phyloP scores from a whole-genome alignment of 2,888 invertebrate species.

The Uropetala carovei region DNA sequence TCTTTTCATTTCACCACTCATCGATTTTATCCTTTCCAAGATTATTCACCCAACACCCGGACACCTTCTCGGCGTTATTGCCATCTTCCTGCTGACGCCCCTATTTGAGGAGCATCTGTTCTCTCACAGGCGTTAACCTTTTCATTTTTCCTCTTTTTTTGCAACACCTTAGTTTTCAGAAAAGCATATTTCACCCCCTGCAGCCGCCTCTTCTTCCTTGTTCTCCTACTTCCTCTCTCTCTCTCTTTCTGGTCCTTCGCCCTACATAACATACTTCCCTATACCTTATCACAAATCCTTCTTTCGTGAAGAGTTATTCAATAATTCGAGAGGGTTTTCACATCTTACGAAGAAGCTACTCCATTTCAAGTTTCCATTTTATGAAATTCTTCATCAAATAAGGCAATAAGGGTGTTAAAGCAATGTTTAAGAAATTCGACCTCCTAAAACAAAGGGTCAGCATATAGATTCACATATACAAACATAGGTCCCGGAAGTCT shows the following conservation, averaged over 20 bases:
- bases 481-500: no score
- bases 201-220: not conserved
- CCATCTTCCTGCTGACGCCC: slow-evolving; percentile 63
- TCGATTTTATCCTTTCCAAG: slow-evolving; percentile 55
- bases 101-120: slow-evolving; percentile 58
- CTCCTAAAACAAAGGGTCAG: no score
- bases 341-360: no score
- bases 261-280: not conserved
- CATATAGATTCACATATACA: no score
- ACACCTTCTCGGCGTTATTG: slow-evolving; percentile 59
- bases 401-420: no score
- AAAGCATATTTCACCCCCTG: not conserved
- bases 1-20: slow-evolving; percentile 38
- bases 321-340: no score
- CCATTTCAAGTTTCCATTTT: no score
- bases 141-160: slow-evolving; percentile 30
- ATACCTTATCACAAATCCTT: not conserved
- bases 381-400: no score
- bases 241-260: not conserved
- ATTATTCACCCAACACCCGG: slow-evolving; percentile 58
- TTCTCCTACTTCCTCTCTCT: not conserved
- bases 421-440: no score
- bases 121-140: slow-evolving; percentile 57
- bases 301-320: no score
- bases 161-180: not conserved